phyloP scores from a whole-genome alignment of 1,140 invertebrate genomes.

The Sminthurinus signatus region DNA sequence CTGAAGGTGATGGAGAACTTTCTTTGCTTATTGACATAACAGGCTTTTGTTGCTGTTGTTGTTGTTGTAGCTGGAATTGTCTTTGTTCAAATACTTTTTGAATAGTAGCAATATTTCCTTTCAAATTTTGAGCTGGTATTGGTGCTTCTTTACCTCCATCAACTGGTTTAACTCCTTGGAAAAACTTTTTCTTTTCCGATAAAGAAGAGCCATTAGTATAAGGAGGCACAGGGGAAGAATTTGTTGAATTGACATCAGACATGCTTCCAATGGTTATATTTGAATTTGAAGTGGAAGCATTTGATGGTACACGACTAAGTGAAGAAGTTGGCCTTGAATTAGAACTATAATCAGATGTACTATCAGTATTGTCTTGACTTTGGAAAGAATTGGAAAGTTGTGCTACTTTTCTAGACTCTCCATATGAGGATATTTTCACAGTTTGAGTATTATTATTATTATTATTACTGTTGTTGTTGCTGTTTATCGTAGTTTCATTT shows the following conservation, averaged over 20 bases:
- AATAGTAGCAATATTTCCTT: conserved; percentile 39
- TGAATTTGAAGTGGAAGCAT: background rate
- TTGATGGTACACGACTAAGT: background rate
- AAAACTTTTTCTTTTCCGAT: conserved; percentile 31
- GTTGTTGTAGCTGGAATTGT: conserved; percentile 5
- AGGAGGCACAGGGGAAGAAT: background rate
- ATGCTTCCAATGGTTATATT: conserved; percentile 2
- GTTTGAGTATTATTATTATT: too few relatives aligned
- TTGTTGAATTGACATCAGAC: conserved; percentile 6
- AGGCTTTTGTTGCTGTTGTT: background rate
- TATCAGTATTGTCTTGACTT: background rate
- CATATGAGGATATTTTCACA: too few relatives aligned
- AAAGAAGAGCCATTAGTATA: conserved; percentile 3
- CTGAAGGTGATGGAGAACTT: background rate
- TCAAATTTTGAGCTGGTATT: conserved; percentile 35
- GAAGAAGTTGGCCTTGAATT: conserved; percentile 8
- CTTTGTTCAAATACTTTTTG: conserved; percentile 38
- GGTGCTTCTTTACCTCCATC: conserved; percentile 33
- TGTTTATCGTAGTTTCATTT: too few relatives aligned
- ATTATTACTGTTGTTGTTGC: too few relatives aligned
- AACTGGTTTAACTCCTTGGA: conserved; percentile 36
- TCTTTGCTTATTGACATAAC: background rate
- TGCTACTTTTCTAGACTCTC: too few relatives aligned
- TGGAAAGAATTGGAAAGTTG: too few relatives aligned
- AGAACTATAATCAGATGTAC: conserved; percentile 2